phyloP scores from a whole-genome alignment of 2,797 vertebrate species.

The Liasis olivaceus region DNA sequence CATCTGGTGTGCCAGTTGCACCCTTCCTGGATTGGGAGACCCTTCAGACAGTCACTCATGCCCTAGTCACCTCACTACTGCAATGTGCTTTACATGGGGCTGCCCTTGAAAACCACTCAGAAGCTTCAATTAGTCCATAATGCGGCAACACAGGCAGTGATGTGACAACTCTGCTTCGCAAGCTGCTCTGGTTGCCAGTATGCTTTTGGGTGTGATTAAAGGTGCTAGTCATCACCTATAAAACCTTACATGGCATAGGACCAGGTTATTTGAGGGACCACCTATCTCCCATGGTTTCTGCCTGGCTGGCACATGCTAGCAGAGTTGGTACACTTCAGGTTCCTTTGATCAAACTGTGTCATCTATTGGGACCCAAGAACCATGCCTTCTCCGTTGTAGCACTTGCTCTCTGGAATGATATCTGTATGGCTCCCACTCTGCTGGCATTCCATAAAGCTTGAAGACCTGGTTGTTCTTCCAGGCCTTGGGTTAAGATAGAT shows the following conservation, averaged over 20 bases:
- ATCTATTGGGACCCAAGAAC: not conserved
- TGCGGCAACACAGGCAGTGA: not conserved
- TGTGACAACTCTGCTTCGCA: not conserved
- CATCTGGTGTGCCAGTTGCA: not conserved
- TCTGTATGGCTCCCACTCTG: not conserved
- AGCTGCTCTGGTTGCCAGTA: not conserved
- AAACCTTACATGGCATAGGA: not conserved
- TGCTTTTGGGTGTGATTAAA: not conserved
- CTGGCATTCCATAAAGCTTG: not conserved
- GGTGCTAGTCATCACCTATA: not conserved
- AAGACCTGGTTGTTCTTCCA: not conserved
- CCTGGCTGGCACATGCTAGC: not conserved
- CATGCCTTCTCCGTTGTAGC: not conserved
- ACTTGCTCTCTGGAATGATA: not conserved
- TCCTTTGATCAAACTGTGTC: not conserved
- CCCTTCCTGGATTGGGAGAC: not conserved
- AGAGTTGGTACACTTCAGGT: not conserved
- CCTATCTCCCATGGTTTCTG: not conserved
- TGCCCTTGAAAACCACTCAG: not conserved
- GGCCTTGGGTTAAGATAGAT: not conserved
- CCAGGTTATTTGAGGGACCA: not conserved
- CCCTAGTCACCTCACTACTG: not conserved
- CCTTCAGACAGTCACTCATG: not conserved
- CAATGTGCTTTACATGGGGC: not conserved
- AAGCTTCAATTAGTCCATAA: not conserved